A percentile compares a stretch with the other conserved stretches of the same genome.
Evolutionary conservation across 1,140 invertebrate genomes (phyloP).

Genomic region (Aleiodes sp.): DNA sequence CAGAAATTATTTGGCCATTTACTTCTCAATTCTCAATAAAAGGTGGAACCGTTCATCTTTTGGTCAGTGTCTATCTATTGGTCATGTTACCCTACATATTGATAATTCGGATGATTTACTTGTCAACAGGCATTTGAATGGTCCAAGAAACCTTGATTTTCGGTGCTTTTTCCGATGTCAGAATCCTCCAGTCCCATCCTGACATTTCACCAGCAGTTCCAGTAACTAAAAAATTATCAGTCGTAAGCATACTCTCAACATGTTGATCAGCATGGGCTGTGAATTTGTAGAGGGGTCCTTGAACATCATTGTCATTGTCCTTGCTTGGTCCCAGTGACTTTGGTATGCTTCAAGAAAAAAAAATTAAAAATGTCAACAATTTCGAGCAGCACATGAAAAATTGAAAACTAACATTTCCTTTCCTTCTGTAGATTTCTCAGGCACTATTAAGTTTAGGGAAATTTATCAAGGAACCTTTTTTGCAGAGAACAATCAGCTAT

Average conservation of each 20-base stretch:
- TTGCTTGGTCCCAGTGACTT: conserved; percentile 68
- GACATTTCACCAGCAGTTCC: conserved; percentile 78
- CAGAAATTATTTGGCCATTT: too few relatives aligned
- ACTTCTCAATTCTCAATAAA: too few relatives aligned
- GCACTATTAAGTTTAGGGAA: too few relatives aligned
- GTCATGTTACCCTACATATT: too few relatives aligned
- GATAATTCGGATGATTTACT: conserved; percentile 59
- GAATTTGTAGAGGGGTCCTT: conserved; percentile 70
- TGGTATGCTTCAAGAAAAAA: conserved; percentile 66
- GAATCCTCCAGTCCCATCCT: conserved; percentile 79
- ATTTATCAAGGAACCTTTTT: too few relatives aligned
- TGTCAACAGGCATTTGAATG: conserved; percentile 74
- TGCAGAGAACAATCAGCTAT: too few relatives aligned
- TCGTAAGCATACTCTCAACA: conserved; percentile 77
- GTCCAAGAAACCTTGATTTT: conserved; percentile 73
- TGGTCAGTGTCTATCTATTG: too few relatives aligned
- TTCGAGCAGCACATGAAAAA: too few relatives aligned
- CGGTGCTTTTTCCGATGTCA: conserved; percentile 71
- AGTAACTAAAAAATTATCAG: conserved; percentile 78
- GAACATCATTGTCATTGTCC: conserved; percentile 64
- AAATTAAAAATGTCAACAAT: conserved; percentile 15
- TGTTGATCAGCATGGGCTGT: conserved; percentile 69
- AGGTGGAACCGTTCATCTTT: too few relatives aligned
- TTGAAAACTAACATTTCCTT: too few relatives aligned
- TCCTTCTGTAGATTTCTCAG: too few relatives aligned